These are phyloP conservation scores for Rhodinocichla rosea DNA, from an alignment of 2,113 vertebrate species.

Conservation along the genomic window DNA sequence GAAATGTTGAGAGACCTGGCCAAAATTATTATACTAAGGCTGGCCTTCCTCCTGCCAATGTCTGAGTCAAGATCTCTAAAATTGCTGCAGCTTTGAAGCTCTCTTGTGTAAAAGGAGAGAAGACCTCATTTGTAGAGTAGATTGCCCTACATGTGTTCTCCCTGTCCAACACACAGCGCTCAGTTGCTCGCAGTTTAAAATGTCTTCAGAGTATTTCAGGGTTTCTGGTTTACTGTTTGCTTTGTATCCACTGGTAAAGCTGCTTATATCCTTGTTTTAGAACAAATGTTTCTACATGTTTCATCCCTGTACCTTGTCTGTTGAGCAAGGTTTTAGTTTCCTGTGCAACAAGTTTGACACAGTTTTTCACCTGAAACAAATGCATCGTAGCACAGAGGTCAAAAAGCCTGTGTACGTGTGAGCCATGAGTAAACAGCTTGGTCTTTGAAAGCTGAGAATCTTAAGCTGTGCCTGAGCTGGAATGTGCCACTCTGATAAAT, in stretches of 20 bases:
- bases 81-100: neutral
- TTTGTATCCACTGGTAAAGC: neutral
- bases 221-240: neutral
- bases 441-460: neutral
- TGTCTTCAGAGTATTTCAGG: neutral
- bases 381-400: neutral
- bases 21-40: neutral
- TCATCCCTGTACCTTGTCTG: neutral
- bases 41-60: neutral
- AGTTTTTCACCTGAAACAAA: neutral
- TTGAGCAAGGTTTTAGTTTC: neutral
- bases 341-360: neutral
- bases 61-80: neutral
- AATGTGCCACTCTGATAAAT: neutral
- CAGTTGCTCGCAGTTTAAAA: neutral
- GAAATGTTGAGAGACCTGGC: neutral
- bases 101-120: neutral
- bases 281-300: neutral
- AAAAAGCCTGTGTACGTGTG: neutral
- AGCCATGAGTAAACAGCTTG: neutral
- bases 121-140: neutral
- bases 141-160: neutral
- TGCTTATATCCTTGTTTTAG: neutral
- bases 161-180: neutral
- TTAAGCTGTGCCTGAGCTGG: neutral